Evolutionary conservation across 2,113 vertebrate genomes (phyloP).

Genomic region (Ciconia boyciana): DNA sequence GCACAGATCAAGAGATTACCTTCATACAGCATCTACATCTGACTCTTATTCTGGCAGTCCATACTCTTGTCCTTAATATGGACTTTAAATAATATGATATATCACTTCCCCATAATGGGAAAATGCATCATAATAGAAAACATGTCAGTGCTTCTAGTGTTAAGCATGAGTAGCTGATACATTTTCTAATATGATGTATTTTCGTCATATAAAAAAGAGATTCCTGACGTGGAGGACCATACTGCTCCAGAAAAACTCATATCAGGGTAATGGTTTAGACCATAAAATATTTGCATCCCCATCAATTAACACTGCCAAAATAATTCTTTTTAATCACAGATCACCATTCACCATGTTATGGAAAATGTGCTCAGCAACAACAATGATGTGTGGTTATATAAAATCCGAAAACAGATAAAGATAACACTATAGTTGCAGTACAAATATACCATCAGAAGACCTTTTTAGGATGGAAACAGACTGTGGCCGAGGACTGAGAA

Average conservation of each 20-base stretch:
- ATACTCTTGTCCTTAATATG: not conserved
- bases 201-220: not conserved
- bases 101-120: not conserved
- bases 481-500: not conserved
- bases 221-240: not conserved
- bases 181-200: not conserved
- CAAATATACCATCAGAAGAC: not conserved
- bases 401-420: not conserved
- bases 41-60: not conserved
- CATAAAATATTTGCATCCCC: not conserved
- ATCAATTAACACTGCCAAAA: not conserved
- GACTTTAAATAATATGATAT: not conserved
- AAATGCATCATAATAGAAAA: not conserved
- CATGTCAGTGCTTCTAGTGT: not conserved
- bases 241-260: not conserved
- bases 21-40: not conserved
- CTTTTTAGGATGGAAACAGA: not conserved
- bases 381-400: not conserved
- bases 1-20: not conserved
- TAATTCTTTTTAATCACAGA: not conserved
- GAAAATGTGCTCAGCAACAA: not conserved
- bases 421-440: not conserved
- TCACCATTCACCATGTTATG: not conserved
- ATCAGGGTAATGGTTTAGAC: not conserved
- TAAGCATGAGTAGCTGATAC: not conserved